phyloP scores from a whole-genome alignment of 2,113 vertebrate genomes.

The Oncorhynchus gorbuscha region DNA sequence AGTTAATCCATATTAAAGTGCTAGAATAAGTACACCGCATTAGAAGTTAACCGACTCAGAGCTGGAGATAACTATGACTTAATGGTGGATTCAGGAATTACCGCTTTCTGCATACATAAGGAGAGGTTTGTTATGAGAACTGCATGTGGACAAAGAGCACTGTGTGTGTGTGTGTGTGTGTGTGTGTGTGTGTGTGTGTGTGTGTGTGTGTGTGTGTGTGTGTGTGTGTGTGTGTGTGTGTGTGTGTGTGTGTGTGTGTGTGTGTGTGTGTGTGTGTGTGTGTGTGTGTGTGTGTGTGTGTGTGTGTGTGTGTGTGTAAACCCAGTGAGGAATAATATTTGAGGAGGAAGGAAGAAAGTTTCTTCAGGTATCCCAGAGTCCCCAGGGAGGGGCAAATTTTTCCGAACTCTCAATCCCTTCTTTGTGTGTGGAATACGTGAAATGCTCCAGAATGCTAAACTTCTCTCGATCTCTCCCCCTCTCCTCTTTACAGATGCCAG shows the following conservation, averaged over 20 bases:
- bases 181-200: background rate
- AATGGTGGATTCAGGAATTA: conserved; percentile 6
- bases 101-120: background rate
- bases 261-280: conserved; percentile 3
- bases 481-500: conserved; percentile 73
- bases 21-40: too few relatives aligned
- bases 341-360: conserved; percentile 51
- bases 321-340: conserved; percentile 62
- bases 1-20: too few relatives aligned
- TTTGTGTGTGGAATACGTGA: conserved; percentile 55
- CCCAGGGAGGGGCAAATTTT: conserved; percentile 36
- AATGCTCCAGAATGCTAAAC: conserved; percentile 55
- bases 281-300: conserved; percentile 3
- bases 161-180: conserved; percentile 34
- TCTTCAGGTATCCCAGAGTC: conserved; percentile 45
- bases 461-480: conserved; percentile 27
- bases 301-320: conserved; percentile 10
- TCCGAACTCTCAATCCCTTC: conserved; percentile 62
- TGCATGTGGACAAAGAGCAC: conserved; percentile 44
- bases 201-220: conserved; percentile 24
- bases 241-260: conserved; percentile 3
- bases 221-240: conserved; percentile 22
- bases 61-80: background rate
- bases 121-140: background rate
- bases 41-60: too few relatives aligned